phyloP scores from a whole-genome alignment of 2,888 invertebrate species.

The Orgyia antiqua region DNA sequence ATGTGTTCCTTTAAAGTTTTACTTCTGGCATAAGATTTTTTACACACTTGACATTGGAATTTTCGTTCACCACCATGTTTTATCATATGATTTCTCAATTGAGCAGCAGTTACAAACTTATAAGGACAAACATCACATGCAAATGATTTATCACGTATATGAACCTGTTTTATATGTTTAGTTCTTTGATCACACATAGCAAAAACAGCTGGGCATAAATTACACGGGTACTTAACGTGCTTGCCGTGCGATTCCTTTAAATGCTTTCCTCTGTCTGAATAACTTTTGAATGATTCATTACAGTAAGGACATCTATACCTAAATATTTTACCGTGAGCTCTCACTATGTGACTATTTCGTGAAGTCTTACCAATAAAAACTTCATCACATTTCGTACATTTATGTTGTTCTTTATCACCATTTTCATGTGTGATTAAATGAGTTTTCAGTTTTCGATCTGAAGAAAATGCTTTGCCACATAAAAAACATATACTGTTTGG shows the following conservation, averaged over 20 bases:
- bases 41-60: slow-evolving; percentile 63
- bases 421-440: slow-evolving; percentile 48
- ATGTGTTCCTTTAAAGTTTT: slow-evolving; percentile 56
- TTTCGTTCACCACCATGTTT: slow-evolving; percentile 49
- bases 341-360: slow-evolving; percentile 42
- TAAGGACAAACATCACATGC: slow-evolving; percentile 46
- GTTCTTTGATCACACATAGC: slow-evolving; percentile 52
- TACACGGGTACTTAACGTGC: slow-evolving; percentile 56
- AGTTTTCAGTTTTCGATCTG: slow-evolving; percentile 43
- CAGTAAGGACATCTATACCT: slow-evolving; percentile 51
- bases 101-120: slow-evolving; percentile 46
- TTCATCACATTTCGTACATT: slow-evolving; percentile 50
- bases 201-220: slow-evolving; percentile 54
- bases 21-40: slow-evolving; percentile 53
- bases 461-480: slow-evolving; percentile 60
- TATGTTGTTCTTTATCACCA: slow-evolving; percentile 24
- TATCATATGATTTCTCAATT: slow-evolving; percentile 51
- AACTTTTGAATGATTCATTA: slow-evolving; percentile 51
- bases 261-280: slow-evolving; percentile 45
- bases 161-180: slow-evolving; percentile 55
- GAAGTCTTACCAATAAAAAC: slow-evolving; percentile 38
- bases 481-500: slow-evolving; percentile 59
- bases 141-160: slow-evolving; percentile 48
- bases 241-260: slow-evolving; percentile 44
- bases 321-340: slow-evolving; percentile 38